Base-by-base conservation (phyloP, 2,113 vertebrate species). In the Steatornis caripensis region DNA sequence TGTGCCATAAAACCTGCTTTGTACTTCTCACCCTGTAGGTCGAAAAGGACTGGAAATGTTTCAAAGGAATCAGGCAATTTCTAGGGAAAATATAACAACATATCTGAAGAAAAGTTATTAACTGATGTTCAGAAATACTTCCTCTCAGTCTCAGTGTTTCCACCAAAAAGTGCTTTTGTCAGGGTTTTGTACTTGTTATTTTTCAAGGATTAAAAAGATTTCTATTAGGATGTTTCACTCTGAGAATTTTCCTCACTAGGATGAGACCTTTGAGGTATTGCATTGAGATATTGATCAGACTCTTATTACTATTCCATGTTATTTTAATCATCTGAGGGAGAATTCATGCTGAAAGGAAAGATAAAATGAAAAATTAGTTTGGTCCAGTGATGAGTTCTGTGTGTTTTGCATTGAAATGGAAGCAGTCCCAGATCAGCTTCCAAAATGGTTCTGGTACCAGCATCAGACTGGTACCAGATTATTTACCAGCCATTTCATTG, bases 181-280 rank as follows among this genome's bases (percentile, higher is more conserved):
- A 96, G 74, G n/a, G 71, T 79, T 97, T 97, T 95, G 29, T 91
- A 41, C 58, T 77, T 68, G 43, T 36, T 89, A 70, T 71, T 95
- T 96, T 93, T 94, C 27, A 86, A 58, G 69, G 84, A 95, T 74
- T 93, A 88, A 81, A 96, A 93, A 87, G 10, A 4, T 13, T 85
- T 97, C 96, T 84, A 65, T 89, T 88, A 90, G 65, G 21, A 87
- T 37, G 11, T 82, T 95, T 95, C 81, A 77, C 54, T 80, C 75
- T 86, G 75, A 91, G 46, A 89, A 8, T 87, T 76, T 69, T 90
- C 72, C 75, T 94, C 57, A 55, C 10, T 55, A 37, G 36, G 34
- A 87, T 55, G 49, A 91, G 55, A 79, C 24, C 53, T 88, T 91
- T 89, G 87, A 96, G 68, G 24, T 61, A 90, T 93, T 94, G 62